A percentile compares a stretch with the other conserved stretches of the same genome.
Conservation (phyloP, 2,888 invertebrate genomes). For the Criorhina ranunculi region DNA sequence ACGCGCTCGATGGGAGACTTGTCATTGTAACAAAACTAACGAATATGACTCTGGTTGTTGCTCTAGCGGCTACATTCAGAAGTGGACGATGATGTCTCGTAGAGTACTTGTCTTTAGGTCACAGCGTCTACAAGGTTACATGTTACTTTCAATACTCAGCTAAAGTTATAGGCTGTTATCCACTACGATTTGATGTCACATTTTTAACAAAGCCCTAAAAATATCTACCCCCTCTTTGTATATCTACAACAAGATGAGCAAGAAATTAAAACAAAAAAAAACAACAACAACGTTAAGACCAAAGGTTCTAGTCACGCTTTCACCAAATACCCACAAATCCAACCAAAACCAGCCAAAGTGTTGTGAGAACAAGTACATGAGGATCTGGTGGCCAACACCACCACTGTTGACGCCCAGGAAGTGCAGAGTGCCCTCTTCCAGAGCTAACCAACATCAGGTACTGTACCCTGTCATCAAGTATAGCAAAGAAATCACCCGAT, state of each 20-base stretch:
- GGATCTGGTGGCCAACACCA: constrained; percentile 17
- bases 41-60: no score
- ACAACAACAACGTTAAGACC: not conserved
- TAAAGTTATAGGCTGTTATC: not conserved
- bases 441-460: constrained; percentile 63
- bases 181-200: constrained; percentile 27
- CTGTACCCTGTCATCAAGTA: constrained; percentile 65
- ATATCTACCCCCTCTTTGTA: not conserved
- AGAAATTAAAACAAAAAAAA: constrained; percentile 2
- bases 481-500: constrained; percentile 54
- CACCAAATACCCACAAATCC: constrained; percentile 77
- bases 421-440: constrained; percentile 27
- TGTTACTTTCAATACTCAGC: no score
- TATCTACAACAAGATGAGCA: not conserved
- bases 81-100: no score
- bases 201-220: constrained; percentile 29
- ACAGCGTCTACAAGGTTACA: no score
- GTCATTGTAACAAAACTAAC: no score
- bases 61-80: no score
- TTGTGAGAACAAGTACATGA: constrained; percentile 20
- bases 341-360: constrained; percentile 70
- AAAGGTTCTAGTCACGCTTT: constrained; percentile 65
- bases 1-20: no score
- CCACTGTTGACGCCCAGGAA: constrained; percentile 31
- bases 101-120: no score